Conservation (phyloP, 2,113 vertebrate species). For the Crotophaga sulcirostris region DNA sequence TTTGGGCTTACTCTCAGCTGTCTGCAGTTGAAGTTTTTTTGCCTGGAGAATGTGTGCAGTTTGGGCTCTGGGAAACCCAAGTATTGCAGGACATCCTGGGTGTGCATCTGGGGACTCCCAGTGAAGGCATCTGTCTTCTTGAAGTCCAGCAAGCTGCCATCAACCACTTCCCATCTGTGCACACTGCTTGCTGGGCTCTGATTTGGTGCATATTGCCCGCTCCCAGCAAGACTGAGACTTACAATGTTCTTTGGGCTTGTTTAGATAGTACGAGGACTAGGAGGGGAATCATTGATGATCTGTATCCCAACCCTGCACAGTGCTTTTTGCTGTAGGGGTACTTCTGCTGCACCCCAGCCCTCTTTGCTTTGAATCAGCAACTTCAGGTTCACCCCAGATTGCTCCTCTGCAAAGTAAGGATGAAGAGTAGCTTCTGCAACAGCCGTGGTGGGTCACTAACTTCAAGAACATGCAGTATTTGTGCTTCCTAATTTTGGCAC, state of each 20-base stretch:
- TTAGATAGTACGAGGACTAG: not conserved
- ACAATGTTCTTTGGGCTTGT: not conserved
- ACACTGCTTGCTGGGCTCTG: not conserved
- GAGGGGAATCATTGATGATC: rapidly evolving
- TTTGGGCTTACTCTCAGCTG: not conserved
- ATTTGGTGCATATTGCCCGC: rapidly evolving
- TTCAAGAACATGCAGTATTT: not conserved
- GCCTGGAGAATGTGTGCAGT: not conserved
- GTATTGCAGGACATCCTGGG: not conserved
- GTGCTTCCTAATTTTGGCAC: not conserved
- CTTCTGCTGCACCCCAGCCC: not conserved
- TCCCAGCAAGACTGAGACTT: not conserved
- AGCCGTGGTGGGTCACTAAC: not conserved
- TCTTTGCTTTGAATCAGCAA: not conserved
- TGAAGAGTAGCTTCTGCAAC: not conserved
- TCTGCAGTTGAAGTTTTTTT: not conserved
- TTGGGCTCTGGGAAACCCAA: not conserved
- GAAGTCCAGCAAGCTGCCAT: not conserved
- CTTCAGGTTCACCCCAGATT: not conserved
- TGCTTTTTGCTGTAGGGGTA: not conserved
- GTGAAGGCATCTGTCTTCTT: not conserved
- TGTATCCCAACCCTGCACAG: rapidly evolving
- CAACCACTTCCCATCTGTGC: rapidly evolving
- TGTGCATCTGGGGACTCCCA: not conserved
- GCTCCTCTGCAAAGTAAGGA: not conserved